Evolutionary conservation across 1,140 invertebrate genomes (phyloP).

Genomic region (Oreohelix idahoensis): DNA sequence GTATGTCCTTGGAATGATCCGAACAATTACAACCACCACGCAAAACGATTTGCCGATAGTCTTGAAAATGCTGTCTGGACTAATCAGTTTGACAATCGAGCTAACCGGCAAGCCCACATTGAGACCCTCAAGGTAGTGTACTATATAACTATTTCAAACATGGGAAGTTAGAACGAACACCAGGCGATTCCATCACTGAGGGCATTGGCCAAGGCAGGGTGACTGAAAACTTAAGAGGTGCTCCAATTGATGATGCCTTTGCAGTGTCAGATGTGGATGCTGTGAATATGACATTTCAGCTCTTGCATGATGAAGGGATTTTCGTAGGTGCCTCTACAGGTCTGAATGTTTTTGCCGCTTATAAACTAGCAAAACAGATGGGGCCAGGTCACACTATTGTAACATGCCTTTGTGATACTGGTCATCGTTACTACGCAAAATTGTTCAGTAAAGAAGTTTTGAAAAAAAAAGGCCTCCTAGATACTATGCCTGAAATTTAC

Average conservation of each 20-base stretch:
- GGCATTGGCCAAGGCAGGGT: slow-evolving; percentile 73
- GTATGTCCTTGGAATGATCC: slow-evolving; percentile 55
- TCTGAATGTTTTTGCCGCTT: slow-evolving; percentile 71
- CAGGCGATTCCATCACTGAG: slow-evolving; percentile 70
- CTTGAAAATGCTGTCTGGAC: slow-evolving; percentile 73
- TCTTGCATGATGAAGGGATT: slow-evolving; percentile 72
- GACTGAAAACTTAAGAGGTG: slow-evolving; percentile 70
- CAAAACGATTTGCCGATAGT: slow-evolving; percentile 69
- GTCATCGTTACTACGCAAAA: slow-evolving; percentile 65
- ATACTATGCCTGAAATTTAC: slow-evolving; percentile 61
- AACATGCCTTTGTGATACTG: slow-evolving; percentile 72
- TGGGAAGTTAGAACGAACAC: slow-evolving; percentile 71
- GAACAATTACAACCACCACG: slow-evolving; percentile 72
- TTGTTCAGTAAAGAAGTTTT: slow-evolving; percentile 65
- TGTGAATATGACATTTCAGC: slow-evolving; percentile 70
- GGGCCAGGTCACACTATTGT: slow-evolving; percentile 72
- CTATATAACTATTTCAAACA: slow-evolving; percentile 71
- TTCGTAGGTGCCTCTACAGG: slow-evolving; percentile 73
- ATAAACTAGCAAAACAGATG: slow-evolving; percentile 66
- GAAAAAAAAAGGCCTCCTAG: slow-evolving; percentile 60
- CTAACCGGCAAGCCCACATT: slow-evolving; percentile 72
- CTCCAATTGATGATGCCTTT: slow-evolving; percentile 71
- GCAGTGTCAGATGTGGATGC: slow-evolving; percentile 66
- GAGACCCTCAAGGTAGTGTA: slow-evolving; percentile 73
- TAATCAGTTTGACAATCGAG: slow-evolving; percentile 74